Base-by-base conservation (phyloP, 2,797 vertebrate genomes). In the Pseudochirops cupreus region DNA sequence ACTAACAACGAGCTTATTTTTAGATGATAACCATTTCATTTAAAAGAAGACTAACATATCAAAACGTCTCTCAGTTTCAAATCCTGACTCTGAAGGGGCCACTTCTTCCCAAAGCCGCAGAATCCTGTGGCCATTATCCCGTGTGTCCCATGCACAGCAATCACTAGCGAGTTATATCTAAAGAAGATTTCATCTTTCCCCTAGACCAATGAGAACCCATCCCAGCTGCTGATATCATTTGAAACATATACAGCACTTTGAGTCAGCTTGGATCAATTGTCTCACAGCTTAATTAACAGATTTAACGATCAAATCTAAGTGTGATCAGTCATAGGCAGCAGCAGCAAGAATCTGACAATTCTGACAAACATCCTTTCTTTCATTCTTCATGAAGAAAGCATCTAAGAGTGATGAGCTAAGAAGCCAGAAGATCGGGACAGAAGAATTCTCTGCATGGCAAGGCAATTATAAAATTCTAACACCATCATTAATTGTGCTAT, bases 11-110 rank as follows among this genome's bases (percentile, higher is more conserved):
- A 93, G 56, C 39, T 93, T 91, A 89, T 91, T 62, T 97, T 55
- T 91, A n/a, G 92, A 62, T 94, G 92, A 58, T 21, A 91, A 50
- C 62, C 29, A 93, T 92, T 57, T 93, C 56, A 90, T 56, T 46
- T 0, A 96, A 95, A 12, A 93, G 18, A 95, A 11, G 56, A 96
- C 93, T 94, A 90, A 57, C 96, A 93, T 91, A 91, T 2, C 74
- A 82, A 26, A 92, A 92, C 87, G 26, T 92, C 12, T 97, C 9
- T 87, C 56, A 39, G 18, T 82, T 53, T 90, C 94, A 96, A 94
- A 55, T 50, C 94, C 92, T 33, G 92, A 95, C 62, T 93, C 90
- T 92, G 89, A 95, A 96, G 91, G 92, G 94, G 67, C 11, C 39
- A 1, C 74, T 87, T 46, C 62, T 67, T 96, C 93, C 87, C 95